phyloP scores from a whole-genome alignment of 2,888 invertebrate species.

The Sinhomidia bicolor region DNA sequence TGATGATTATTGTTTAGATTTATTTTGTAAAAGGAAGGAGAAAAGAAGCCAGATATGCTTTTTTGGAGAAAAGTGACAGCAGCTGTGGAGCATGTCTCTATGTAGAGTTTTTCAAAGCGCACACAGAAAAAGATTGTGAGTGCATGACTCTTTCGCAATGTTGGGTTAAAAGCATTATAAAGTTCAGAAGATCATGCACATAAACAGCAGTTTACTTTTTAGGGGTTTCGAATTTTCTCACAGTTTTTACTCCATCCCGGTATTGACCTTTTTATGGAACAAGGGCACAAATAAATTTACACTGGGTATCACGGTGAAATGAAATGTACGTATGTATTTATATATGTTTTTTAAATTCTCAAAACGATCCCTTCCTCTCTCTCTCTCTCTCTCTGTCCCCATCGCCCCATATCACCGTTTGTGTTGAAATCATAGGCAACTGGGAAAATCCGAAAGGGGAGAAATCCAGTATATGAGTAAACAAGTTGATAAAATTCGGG shows the following conservation, averaged over 20 bases:
- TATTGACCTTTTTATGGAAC: slow-evolving; percentile 19
- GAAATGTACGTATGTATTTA: too few species aligned
- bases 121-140: background rate
- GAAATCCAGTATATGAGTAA: too few species aligned
- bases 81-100: background rate
- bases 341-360: background rate
- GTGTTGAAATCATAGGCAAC: slow-evolving; percentile 2
- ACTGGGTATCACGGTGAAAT: slow-evolving; percentile 6
- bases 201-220: background rate
- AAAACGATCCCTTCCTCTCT: background rate
- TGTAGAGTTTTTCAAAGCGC: background rate
- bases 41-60: slow-evolving; percentile 17
- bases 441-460: slow-evolving; percentile 7
- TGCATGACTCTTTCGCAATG: slow-evolving; percentile 27
- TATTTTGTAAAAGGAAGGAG: background rate
- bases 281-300: background rate
- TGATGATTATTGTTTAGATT: background rate
- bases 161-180: background rate
- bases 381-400: background rate
- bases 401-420: background rate
- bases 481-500: background rate
- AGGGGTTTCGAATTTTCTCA: slow-evolving; percentile 43
- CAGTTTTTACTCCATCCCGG: slow-evolving; percentile 2
- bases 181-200: background rate
- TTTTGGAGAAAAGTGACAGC: slow-evolving; percentile 26